Conservation (phyloP, 2,888 invertebrate genomes). For the Pachydiplax longipennis region DNA sequence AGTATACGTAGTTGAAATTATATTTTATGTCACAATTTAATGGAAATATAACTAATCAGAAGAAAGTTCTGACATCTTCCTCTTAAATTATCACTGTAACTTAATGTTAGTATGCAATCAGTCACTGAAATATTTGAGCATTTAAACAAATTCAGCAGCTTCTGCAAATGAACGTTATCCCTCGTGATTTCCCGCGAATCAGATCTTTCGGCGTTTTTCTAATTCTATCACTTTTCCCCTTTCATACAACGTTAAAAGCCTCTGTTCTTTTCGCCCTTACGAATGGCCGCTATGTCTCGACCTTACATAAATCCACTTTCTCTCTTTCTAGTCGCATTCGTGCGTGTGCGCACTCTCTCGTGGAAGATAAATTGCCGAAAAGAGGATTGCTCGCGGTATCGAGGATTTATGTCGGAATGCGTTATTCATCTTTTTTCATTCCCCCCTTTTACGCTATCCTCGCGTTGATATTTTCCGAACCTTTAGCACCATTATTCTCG, state of each 20-base stretch:
- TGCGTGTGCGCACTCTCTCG: not conserved
- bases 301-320: constrained; percentile 37
- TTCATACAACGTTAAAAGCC: not conserved
- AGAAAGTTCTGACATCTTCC: too few species aligned
- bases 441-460: not conserved
- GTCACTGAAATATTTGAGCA: too few species aligned
- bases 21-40: too few species aligned
- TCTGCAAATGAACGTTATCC: too few species aligned
- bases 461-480: not conserved
- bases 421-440: not conserved
- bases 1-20: too few species aligned
- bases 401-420: constrained; percentile 21
- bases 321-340: not conserved
- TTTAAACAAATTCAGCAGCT: too few species aligned
- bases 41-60: too few species aligned
- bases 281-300: constrained; percentile 32
- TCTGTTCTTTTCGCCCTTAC: constrained; percentile 9
- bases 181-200: too few species aligned
- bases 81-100: too few species aligned
- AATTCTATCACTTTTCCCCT: not conserved
- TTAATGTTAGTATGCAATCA: too few species aligned
- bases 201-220: too few species aligned
- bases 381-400: not conserved
- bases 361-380: constrained; percentile 8
- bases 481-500: not conserved